phyloP scores from a whole-genome alignment of 2,113 vertebrate genomes.

The Oostethus manadensis region DNA sequence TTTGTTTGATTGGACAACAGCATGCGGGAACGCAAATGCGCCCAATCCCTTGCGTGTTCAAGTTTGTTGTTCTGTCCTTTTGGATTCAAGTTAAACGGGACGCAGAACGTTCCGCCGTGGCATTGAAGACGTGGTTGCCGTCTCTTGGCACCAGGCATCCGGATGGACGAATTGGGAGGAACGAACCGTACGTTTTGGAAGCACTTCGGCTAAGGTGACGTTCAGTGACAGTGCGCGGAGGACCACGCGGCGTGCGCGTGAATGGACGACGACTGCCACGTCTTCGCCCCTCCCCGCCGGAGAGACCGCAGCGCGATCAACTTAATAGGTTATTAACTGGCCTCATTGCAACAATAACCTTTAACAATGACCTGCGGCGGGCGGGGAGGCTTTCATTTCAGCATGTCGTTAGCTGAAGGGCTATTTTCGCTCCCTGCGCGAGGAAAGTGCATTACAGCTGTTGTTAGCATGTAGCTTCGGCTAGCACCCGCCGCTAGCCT shows the following conservation, averaged over 20 bases:
- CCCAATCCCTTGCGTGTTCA: no score
- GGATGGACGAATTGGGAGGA: no score
- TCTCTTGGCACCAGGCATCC: no score
- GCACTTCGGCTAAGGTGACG: no score
- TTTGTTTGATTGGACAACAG: no score
- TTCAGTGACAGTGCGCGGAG: not conserved
- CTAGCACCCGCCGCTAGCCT: not conserved
- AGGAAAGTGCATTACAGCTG: not conserved
- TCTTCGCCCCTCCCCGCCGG: constrained; percentile 63
- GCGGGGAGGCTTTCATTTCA: not conserved
- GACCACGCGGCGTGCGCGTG: constrained; percentile 19
- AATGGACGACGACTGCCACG: constrained; percentile 67
- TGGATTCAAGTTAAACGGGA: no score
- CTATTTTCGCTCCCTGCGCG: not conserved
- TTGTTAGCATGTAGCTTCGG: constrained; percentile 2
- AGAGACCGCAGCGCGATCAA: constrained; percentile 15
- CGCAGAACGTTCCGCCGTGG: no score
- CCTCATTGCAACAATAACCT: not conserved
- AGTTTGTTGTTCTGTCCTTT: no score
- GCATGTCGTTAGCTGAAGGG: not conserved
- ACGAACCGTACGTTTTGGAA: no score
- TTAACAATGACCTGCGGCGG: not conserved
- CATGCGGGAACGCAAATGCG: no score
- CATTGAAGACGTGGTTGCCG: no score
- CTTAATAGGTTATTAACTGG: not conserved